Percentiles rank a stretch among this genome's conserved stretches.
phyloP scores from a whole-genome alignment of 2,113 vertebrate genomes.

The Myotis lucifugus region DNA sequence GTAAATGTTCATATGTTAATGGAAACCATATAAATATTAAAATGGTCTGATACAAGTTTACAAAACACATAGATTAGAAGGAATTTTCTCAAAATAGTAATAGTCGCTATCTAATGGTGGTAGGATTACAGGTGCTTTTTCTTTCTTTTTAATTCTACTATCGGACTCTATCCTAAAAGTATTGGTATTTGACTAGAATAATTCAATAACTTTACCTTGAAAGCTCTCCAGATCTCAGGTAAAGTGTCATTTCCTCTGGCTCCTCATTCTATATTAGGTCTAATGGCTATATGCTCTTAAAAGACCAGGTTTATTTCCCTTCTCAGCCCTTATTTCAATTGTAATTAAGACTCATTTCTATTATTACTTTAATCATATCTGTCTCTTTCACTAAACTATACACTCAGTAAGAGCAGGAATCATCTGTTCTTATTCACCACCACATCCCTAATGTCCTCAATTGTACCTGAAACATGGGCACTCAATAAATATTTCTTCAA shows the following conservation, averaged over 20 bases:
- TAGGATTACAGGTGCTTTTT: neutral
- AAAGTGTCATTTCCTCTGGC: neutral
- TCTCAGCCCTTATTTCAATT: conserved; percentile 5
- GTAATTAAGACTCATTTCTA: conserved; percentile 31
- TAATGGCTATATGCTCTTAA: neutral
- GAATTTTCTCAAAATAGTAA: conserved; percentile 52
- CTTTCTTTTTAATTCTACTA: conserved; percentile 21
- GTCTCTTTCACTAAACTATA: neutral
- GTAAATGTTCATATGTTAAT: neutral
- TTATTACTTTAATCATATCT: neutral
- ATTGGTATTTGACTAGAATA: conserved; percentile 39
- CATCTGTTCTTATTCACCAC: conserved; percentile 20
- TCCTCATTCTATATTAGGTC: neutral
- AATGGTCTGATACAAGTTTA: conserved; percentile 38
- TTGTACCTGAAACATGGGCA: neutral
- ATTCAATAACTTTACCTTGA: conserved; percentile 1
- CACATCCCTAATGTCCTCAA: neutral
- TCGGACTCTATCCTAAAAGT: neutral
- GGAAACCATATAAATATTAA: neutral
- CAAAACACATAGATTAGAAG: neutral
- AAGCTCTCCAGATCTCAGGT: neutral
- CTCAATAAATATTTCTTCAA: conserved; percentile 31
- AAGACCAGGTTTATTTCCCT: neutral
- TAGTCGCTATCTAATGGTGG: neutral
- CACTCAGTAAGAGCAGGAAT: neutral